Percentiles rank a stretch among this genome's conserved stretches.
These are phyloP conservation scores for Drosophila trapezifrons DNA, from an alignment of 1,140 invertebrate species.

Conservation along the genomic window DNA sequence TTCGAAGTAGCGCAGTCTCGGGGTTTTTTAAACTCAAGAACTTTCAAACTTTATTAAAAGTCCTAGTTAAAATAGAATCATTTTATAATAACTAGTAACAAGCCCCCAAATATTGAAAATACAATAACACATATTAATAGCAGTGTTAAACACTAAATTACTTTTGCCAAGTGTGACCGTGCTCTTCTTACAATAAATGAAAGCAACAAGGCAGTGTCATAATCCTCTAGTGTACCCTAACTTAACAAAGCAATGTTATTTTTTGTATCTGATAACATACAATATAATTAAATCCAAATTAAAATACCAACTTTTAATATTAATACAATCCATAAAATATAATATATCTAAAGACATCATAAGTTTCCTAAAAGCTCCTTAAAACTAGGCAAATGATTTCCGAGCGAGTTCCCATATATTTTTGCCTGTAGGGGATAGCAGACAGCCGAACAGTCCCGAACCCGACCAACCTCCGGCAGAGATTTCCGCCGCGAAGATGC, in stretches of 20 bases:
- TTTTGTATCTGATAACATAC: background rate
- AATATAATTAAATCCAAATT: background rate
- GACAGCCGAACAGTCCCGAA: slow-evolving; percentile 21
- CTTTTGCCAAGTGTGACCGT: too few relatives aligned
- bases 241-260: too few relatives aligned
- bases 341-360: background rate
- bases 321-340: background rate
- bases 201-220: too few relatives aligned
- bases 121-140: too few relatives aligned
- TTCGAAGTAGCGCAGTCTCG: too few relatives aligned
- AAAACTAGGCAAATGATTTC: background rate
- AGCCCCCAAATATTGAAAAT: too few relatives aligned
- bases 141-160: too few relatives aligned
- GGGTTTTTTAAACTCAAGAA: too few relatives aligned
- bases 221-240: too few relatives aligned
- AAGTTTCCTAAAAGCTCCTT: background rate
- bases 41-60: too few relatives aligned
- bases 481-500: slow-evolving; percentile 75
- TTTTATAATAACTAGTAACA: too few relatives aligned
- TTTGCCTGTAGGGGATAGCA: slow-evolving; percentile 37
- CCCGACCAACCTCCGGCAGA: slow-evolving; percentile 35
- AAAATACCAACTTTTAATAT: background rate
- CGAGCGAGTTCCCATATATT: background rate
- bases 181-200: too few relatives aligned
- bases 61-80: background rate